Base-by-base conservation (phyloP, 1,140 invertebrate genomes). In the Drosophila pseudoananassae region DNA sequence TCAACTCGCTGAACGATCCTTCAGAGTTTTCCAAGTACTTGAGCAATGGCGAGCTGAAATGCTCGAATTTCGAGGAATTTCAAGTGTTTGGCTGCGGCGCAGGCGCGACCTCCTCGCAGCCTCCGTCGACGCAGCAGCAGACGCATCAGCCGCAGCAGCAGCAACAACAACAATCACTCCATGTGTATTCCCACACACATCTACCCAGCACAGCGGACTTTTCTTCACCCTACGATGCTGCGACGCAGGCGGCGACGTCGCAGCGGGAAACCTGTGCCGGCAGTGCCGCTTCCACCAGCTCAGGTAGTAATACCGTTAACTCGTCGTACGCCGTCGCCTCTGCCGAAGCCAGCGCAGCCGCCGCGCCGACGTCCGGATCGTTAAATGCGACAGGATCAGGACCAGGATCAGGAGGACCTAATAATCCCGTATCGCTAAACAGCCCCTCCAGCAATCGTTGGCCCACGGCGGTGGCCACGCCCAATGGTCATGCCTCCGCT, bases 1-100 rank as follows among this genome's bases (percentile, higher is more conserved):
- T 91, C 12, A 90, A 91, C 60, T 91, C 90, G 27, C 69, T 91
- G 45, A 91, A 91, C 60, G 90, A 91, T 90, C 85, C 90, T 76
- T 91, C 90, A 74, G 90, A 91, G 77, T 91, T 91, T 79, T 91
- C 90, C 75, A 91, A 91, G 74, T 91, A 91, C 81, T 85, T 91
- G 76, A 91, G 90, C 74, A 91, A 91, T 88, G 90, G 90, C 71
- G 90, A 91, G 69, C 68, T 91, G 46, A 91, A 91, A 78, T 90
- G 88, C 65, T 78, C 84, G 47, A 78, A 84, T 74, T 90, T 91
- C 64, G 88, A 91, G 49, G 90, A 91, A 83, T 88, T 90, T 81
- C 90, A 91, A 90, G 88, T 91, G 53, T 91, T 90, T 72, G 90
- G 79, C 61, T 68, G 59, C 51, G 75, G 71, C 46, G 75, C 72